Evolutionary conservation across 2,797 vertebrate genomes (phyloP), one percentile per base, ranked within the genome.

Genomic region (Sparidentex hasta): DNA sequence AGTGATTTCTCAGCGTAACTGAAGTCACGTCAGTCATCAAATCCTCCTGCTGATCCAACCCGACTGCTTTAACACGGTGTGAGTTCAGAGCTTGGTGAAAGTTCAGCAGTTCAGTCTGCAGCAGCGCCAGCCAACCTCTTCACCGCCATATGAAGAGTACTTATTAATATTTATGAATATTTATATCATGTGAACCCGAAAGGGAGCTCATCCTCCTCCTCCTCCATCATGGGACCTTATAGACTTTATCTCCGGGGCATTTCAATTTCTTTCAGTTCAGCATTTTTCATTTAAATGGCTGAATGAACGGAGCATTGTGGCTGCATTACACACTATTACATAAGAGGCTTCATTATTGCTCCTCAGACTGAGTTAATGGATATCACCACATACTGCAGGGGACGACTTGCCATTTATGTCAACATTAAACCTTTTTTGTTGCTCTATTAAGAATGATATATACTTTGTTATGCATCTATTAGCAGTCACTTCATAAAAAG

Each of bases 171-270:
- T 38, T 38, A 38, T 11, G 38, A 38, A 44, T 50, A 43, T 48
- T 43, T 52, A 57, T 3, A 38, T 27, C 17, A 16, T 1, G 4
- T 25, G 38, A 11, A 29, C 13, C 23, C 27, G 52, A 38, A 55
- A 71, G 27, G 65, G 4, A 57, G 47, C 56, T 65, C 20, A 14
- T 48, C 59, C 38, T 11, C 38, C 38, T 11, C 38, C 38, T 59
- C 20, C n/a, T n/a, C 33, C 29, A 44, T 18, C 23, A 46, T 46
- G 12, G 27, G 63, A 55, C 56, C 65, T 48, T 13, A 38, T 57
- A 23, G 62, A 58, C 56, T 71, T 46, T 8, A 27, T 54, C 66
- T 65, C 78, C 76, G 8, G 62, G 79, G 71, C 65, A 58, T 23
- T 33, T 65, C 41, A 0, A 75, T 68, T 70, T 70, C 44, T 43